phyloP scores from a whole-genome alignment of 2,797 vertebrate genomes.

The Vespertilio murinus region DNA sequence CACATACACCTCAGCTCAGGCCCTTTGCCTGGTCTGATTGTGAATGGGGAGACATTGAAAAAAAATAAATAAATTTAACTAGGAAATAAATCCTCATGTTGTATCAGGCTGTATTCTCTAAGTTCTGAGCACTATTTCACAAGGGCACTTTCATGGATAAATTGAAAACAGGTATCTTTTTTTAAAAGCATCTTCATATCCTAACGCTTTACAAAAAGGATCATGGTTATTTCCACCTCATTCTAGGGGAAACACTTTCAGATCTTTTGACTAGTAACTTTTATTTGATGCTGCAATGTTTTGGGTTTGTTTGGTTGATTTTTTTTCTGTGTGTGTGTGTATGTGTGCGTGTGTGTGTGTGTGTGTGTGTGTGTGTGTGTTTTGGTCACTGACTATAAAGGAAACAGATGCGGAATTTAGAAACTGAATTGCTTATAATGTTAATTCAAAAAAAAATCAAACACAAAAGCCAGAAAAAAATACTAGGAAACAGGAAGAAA shows the following conservation, averaged over 20 bases:
- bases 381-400: conserved; percentile 1
- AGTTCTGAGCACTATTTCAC: background rate
- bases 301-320: background rate
- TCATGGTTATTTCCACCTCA: background rate
- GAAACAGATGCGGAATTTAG: background rate
- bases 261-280: background rate
- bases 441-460: background rate
- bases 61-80: background rate
- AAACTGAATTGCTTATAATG: background rate
- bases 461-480: background rate
- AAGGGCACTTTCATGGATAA: background rate
- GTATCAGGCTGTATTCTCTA: background rate
- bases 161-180: conserved; percentile 61
- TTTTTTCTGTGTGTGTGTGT: background rate
- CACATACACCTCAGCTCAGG: too few relatives aligned
- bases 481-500: background rate
- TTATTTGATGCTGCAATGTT: background rate
- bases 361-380: too few relatives aligned
- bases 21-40: too few relatives aligned
- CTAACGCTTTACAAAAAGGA: conserved; percentile 1
- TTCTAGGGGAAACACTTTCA: conserved; percentile 7
- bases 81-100: background rate
- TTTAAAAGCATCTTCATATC: background rate
- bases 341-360: too few relatives aligned
- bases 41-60: too few relatives aligned